phyloP scores from a whole-genome alignment of 1,140 invertebrate species.

The Acromyrmex charruanus region DNA sequence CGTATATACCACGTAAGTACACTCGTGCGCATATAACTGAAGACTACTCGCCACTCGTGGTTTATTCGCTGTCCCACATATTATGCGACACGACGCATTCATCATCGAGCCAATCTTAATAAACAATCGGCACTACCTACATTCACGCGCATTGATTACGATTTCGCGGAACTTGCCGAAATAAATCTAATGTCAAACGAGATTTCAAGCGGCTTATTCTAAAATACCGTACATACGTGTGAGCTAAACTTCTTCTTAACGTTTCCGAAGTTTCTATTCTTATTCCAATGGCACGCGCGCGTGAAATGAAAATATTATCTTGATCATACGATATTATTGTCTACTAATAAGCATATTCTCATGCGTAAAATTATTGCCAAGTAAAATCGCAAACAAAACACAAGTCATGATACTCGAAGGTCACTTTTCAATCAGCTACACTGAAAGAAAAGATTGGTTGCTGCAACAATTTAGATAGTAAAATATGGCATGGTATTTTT shows the following conservation, averaged over 20 bases:
- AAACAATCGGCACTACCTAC: slow-evolving; percentile 72
- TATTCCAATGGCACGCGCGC: background rate
- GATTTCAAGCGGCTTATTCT: slow-evolving; percentile 27
- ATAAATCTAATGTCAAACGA: slow-evolving; percentile 59
- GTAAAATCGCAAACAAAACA: background rate
- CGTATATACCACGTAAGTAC: slow-evolving; percentile 7
- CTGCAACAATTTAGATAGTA: no score
- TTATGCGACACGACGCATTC: slow-evolving; percentile 63
- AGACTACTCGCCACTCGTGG: slow-evolving; percentile 54
- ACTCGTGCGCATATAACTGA: slow-evolving; percentile 19
- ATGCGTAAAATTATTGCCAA: background rate
- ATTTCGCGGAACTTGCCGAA: slow-evolving; percentile 63
- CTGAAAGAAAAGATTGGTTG: no score
- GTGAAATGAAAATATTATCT: background rate
- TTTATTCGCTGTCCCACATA: slow-evolving; percentile 71
- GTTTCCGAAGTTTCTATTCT: background rate
- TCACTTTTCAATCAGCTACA: no score
- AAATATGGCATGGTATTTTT: no score
- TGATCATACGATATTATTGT: background rate
- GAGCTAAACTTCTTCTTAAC: background rate
- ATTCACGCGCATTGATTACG: slow-evolving; percentile 33
- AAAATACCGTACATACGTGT: background rate
- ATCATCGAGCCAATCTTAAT: slow-evolving; percentile 79
- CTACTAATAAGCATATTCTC: background rate
- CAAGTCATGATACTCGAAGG: no score